Conservation (phyloP, 2,113 vertebrate species). For the Nesogale talazaci region DNA sequence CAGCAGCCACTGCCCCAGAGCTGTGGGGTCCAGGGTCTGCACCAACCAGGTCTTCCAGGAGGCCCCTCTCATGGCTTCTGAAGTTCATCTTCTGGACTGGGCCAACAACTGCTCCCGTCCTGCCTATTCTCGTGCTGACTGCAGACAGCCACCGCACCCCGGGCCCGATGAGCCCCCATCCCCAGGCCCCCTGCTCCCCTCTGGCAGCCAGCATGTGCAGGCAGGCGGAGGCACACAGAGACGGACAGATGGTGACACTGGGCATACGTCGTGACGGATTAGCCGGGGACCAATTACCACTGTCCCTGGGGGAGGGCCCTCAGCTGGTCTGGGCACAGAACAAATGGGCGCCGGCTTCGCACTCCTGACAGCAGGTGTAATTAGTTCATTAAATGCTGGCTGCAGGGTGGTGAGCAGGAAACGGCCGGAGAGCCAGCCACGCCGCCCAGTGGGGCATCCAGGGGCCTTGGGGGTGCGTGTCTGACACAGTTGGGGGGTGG, state of each 20-base stretch:
- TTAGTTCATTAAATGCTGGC: slow-evolving; percentile 88
- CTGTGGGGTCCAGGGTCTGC: neutral
- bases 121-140: slow-evolving; percentile 14
- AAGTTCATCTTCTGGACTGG: neutral
- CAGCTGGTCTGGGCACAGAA: slow-evolving; percentile 85
- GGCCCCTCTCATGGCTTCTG: slow-evolving; percentile 22
- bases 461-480: neutral
- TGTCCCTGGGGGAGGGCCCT: slow-evolving; percentile 86
- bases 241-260: slow-evolving; percentile 88
- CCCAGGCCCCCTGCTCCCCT: neutral
- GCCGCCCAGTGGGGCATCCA: slow-evolving; percentile 43
- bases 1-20: too few relatives aligned
- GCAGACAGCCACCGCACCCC: neutral
- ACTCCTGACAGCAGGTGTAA: slow-evolving; percentile 87
- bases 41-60: too few relatives aligned
- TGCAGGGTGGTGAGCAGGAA: slow-evolving; percentile 85
- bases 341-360: slow-evolving; percentile 84
- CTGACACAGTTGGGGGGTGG: neutral
- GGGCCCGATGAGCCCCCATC: neutral
- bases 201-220: slow-evolving; percentile 73
- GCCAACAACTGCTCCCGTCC: slow-evolving; percentile 69
- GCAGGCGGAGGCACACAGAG: slow-evolving; percentile 78
- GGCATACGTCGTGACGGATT: slow-evolving; percentile 83
- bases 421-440: slow-evolving; percentile 76
- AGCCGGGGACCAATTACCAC: slow-evolving; percentile 87